Base-by-base conservation (phyloP, 35 echinoderm and acorn worm genomes). In the Anneissia japonica region DNA sequence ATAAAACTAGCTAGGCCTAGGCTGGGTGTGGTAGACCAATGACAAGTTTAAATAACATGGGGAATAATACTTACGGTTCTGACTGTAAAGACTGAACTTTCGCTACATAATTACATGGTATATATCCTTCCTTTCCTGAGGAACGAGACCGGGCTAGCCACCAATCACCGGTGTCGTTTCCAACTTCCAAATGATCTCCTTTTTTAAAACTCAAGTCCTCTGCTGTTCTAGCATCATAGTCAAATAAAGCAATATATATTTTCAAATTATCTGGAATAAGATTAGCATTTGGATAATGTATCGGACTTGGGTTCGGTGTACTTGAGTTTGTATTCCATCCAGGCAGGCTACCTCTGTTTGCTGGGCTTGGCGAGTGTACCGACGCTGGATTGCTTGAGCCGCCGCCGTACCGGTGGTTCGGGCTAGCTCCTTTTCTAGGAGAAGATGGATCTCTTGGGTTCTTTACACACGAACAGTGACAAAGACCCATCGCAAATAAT, bases 171-270 rank as follows among this genome's bases (percentile, higher is more conserved):
- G 56, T 91, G 73, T 99, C 96, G 46, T 94, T 90, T 64, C 86
- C 55, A 35, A 99, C 92, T 81, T 99, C 96, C 19, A 99, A 80
- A 46, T 94, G 89, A 81, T 99, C 96, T 36, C 96, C 96, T 81
- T 99, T 99, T 80, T 89, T 93, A 77, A 99, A 99, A 89, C 96
- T 93, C 85, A 99, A 99, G 77, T 99, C 96, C 77, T 99, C 96
- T 7, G 88, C 88, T 51, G 96, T 99, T 76, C 96, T 88, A 1
- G 96, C 96, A 83, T 99, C 96, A 78, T 99, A 99, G 79, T 99
- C 96, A 90, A 99, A 99, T 28, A 99, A 81, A 36, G 96, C 96
- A 82, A 99, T 89, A 89, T 89, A 99, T 87, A 93, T 83, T 91
- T 94, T 99, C 12, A 83, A 51, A 76, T 81, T 74, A 34, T 55